Base-by-base conservation (phyloP, 2,797 vertebrate species). In the Micromesistius poutassou region DNA sequence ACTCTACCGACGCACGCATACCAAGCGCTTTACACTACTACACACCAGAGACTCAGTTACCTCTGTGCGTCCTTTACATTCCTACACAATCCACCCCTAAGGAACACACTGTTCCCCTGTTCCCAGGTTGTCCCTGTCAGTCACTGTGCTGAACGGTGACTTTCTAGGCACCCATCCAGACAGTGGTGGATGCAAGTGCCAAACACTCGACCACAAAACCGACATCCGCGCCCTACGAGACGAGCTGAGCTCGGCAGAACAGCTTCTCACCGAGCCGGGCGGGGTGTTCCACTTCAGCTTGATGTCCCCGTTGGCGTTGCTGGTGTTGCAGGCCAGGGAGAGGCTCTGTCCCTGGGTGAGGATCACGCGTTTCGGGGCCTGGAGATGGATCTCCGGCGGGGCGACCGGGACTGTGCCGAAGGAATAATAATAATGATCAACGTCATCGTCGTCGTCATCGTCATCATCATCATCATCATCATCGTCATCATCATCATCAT, bases 251-350 rank as follows among this genome's bases (percentile, higher is more conserved):
- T 46, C 16, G 46, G 22, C 6, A 25, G 55, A 62, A 25, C n/a
- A 25, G 55, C 55, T 62, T 3, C 97, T 96, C 91, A 99, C 98
- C 94, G 87, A 95, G 71, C 86, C 93, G 71, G 76, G 90, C 0
- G 90, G 95, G 82, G 87, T 84, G 81, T 90, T 86, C 97, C 97
- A 99, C 28, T 88, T 88, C 13, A 97, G 72, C 28, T 82, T 55
- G 75, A 99, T 95, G 0, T 95, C 94, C 77, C 95, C 95, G 36
- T 98, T 96, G 86, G 97, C 94, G 28, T 99, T 98, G 0, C 90
- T 94, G 83, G 96, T 96, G 84, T 89, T 91, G 85, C 98, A 99
- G 0, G 76, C 94, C 80, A 97, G 94, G 10, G 92, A 89, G 82
- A 99, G 96, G 31, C 87, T 92, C 87, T 99, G 95, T 19, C 94